phyloP scores from a whole-genome alignment of 2,888 invertebrate species.

The Heliconius erato region DNA sequence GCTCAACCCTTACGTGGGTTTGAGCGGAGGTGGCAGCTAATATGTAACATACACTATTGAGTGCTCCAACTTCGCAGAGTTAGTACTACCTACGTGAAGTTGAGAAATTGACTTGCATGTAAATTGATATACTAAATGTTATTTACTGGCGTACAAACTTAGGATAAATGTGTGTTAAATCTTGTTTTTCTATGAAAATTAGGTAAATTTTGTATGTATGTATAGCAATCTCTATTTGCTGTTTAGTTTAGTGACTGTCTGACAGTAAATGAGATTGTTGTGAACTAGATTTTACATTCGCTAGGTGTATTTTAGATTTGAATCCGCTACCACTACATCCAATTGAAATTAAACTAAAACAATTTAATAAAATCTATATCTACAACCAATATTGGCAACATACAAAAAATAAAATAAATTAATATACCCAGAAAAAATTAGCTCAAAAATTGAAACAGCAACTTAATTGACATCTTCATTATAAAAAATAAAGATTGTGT shows the following conservation, averaged over 20 bases:
- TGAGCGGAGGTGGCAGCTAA: conserved; percentile 25
- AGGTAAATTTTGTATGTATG: background rate
- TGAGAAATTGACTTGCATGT: conserved; percentile 28
- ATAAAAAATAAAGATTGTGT: background rate
- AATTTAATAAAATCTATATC: too few relatives aligned
- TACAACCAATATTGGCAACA: too few relatives aligned
- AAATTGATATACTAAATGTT: conserved; percentile 18
- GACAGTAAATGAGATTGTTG: too few relatives aligned
- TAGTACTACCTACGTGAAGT: background rate
- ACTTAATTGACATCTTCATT: background rate
- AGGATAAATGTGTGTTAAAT: background rate
- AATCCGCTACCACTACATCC: too few relatives aligned
- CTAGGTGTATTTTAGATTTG: too few relatives aligned
- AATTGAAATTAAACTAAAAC: too few relatives aligned
- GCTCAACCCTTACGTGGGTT: background rate
- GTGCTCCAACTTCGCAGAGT: conserved; percentile 15
- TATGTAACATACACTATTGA: conserved; percentile 24
- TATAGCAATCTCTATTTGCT: too few relatives aligned
- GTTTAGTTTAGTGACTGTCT: too few relatives aligned
- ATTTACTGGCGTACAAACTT: conserved; percentile 10
- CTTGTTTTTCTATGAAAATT: background rate
- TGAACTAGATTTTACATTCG: too few relatives aligned
- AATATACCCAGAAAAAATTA: background rate
- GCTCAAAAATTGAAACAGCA: background rate
- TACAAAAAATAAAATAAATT: too few relatives aligned